Conservation (phyloP, 2,888 invertebrate species). For the Drosophila nr. medialis region DNA sequence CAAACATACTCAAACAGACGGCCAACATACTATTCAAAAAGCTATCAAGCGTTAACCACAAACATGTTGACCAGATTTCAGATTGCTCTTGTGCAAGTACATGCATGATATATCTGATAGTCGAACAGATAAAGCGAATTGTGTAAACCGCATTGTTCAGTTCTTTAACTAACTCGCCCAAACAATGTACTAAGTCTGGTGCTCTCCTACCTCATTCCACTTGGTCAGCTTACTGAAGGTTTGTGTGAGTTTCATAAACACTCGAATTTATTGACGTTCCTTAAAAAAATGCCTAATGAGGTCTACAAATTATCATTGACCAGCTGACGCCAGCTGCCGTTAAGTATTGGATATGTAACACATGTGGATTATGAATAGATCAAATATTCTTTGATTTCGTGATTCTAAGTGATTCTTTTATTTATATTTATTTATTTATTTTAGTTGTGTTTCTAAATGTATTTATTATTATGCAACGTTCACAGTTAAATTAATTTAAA, state of each 20-base stretch:
- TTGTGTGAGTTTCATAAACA: not conserved
- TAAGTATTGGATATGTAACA: not conserved
- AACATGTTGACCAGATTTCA: conserved; percentile 67
- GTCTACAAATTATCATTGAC: not conserved
- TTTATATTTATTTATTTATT: not conserved
- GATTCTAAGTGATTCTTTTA: not conserved
- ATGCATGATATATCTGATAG: conserved; percentile 30
- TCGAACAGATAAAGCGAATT: conserved; percentile 23
- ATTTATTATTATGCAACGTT: not conserved
- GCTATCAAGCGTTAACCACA: conserved; percentile 74
- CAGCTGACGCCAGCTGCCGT: not conserved
- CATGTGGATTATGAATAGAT: not conserved
- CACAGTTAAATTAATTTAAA: not conserved
- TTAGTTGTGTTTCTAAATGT: not conserved
- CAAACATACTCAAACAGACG: conserved; percentile 3
- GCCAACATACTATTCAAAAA: conserved; percentile 59
- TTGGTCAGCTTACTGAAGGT: not conserved
- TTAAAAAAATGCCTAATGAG: not conserved
- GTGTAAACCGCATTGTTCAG: conserved; percentile 31
- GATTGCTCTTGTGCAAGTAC: conserved; percentile 37
- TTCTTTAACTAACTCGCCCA: conserved; percentile 17
- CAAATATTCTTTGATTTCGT: not conserved
- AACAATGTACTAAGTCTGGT: not conserved
- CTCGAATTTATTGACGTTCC: not conserved
- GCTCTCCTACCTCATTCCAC: not conserved